Base-by-base conservation (phyloP, 1,140 invertebrate genomes). In the Polyergus mexicanus region DNA sequence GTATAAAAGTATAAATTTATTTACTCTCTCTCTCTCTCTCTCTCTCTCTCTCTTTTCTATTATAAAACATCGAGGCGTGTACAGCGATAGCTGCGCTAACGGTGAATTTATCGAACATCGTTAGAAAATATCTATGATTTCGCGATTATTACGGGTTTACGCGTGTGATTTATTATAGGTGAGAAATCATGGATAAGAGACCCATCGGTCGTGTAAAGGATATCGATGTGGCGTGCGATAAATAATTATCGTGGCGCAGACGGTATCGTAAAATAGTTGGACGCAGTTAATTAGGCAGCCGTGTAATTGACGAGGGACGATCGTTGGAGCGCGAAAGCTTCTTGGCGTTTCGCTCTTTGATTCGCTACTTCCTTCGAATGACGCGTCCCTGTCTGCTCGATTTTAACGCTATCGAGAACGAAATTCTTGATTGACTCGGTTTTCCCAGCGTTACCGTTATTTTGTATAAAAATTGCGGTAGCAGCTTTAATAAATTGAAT, bases 221-320 rank as follows among this genome's bases (percentile, higher is more conserved):
- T 84, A 66, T 83, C 83, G 74, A 76, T 68, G 74, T 78, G 54
- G 68, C 78, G 47, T 78, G 84, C 75, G 69, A 81, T 78, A 85
- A 85, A 85, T 78, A 85, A 85, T 85, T 78, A 85, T 69, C 75
- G 25, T 68, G 51, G 51, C 47, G 75, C 75, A 81, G 51, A 47
- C 60, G 32, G 84, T 78, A 78, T 85, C 74, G 75, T 81, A 81
- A 85, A 85, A 78, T 85, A 85, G 84, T 85, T 85, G 63, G 75
- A 85, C 51, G 63, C 63, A 54, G 84, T 85, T 85, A 85, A 85
- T 85, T 85, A 85, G 84, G 84, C 84, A 85, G 75, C 84, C 84
- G 51, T 78, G 75, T 85, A 85, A 85, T 85, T 85, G 84, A 85
- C 80, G 84, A 85, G 76, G 51, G 35, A 47, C 75, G 84, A 85